A percentile compares a stretch with the other conserved stretches of the same genome.
Evolutionary conservation across 2,113 vertebrate species (phyloP).

Genomic region (Cephalopterus ornatus): DNA sequence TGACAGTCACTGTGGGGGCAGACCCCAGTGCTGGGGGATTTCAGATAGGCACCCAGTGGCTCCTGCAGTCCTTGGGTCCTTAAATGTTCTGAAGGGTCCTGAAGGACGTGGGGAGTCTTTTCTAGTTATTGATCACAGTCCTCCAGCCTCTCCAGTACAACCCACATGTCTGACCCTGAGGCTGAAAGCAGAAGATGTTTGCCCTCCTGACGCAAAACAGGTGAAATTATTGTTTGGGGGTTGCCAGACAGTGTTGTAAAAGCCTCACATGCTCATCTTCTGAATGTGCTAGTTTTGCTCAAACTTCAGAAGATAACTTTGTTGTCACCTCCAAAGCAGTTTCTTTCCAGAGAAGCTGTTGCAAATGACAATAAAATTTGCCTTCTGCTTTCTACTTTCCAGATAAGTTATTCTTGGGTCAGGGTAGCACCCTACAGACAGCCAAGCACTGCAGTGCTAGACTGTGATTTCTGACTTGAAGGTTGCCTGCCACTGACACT

Average conservation of each 20-base stretch:
- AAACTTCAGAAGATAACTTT: neutral
- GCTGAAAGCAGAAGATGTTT: neutral
- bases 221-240: neutral
- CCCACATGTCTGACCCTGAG: accelerated
- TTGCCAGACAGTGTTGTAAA: neutral
- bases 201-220: accelerated
- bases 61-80: neutral
- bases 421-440: neutral
- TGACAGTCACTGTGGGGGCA: neutral
- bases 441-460: neutral
- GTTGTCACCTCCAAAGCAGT: neutral
- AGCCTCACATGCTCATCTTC: neutral
- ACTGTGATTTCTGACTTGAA: neutral
- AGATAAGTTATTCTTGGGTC: neutral
- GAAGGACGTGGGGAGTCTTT: neutral
- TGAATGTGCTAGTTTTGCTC: neutral
- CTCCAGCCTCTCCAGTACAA: neutral
- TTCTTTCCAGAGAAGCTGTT: neutral
- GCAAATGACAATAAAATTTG: neutral
- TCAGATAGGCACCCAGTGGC: neutral
- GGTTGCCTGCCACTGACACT: neutral
- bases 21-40: neutral
- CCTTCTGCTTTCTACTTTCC: neutral
- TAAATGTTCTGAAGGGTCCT: neutral
- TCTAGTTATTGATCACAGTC: neutral